Percentiles rank a stretch among this genome's conserved stretches.
phyloP scores from a whole-genome alignment of 2,113 vertebrate genomes.

The Periophthalmus modestus region DNA sequence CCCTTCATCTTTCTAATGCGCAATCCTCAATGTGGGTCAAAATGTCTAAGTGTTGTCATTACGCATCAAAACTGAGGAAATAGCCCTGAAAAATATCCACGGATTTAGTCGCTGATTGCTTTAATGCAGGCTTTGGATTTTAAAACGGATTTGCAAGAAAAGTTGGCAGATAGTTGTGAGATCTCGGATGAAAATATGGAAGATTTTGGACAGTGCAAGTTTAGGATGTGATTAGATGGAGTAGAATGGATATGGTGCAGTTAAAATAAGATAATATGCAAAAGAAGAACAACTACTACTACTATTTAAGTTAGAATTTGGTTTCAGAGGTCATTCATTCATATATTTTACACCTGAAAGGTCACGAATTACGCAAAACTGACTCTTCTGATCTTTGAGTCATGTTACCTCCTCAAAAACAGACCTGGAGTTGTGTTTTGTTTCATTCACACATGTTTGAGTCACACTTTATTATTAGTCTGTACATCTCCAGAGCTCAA shows the following conservation, averaged over 20 bases:
- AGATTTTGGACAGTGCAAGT: slow-evolving; percentile 42
- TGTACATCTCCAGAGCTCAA: no score
- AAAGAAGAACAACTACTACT: background rate
- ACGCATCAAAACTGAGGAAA: slow-evolving; percentile 72
- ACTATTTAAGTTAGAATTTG: background rate
- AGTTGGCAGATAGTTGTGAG: slow-evolving; percentile 52
- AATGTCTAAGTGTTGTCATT: slow-evolving; percentile 53
- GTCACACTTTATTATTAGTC: no score
- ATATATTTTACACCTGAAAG: background rate
- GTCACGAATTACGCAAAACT: no score
- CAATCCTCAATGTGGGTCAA: slow-evolving; percentile 46
- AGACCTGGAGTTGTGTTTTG: no score
- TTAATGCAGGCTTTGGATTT: slow-evolving; percentile 64
- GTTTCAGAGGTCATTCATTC: background rate
- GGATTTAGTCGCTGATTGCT: slow-evolving; percentile 74
- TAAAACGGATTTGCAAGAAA: slow-evolving; percentile 68
- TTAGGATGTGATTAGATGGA: slow-evolving; percentile 35
- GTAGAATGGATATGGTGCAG: background rate
- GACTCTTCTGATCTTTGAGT: no score
- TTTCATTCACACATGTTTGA: no score
- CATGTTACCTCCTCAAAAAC: no score
- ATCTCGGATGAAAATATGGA: slow-evolving; percentile 24
- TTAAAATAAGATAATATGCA: slow-evolving; percentile 6
- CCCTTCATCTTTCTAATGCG: slow-evolving; percentile 44
- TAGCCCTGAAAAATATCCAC: slow-evolving; percentile 64